These are phyloP conservation scores for Parapsyche elsis DNA, from an alignment of 1,140 invertebrate genomes.

Conservation along the genomic window DNA sequence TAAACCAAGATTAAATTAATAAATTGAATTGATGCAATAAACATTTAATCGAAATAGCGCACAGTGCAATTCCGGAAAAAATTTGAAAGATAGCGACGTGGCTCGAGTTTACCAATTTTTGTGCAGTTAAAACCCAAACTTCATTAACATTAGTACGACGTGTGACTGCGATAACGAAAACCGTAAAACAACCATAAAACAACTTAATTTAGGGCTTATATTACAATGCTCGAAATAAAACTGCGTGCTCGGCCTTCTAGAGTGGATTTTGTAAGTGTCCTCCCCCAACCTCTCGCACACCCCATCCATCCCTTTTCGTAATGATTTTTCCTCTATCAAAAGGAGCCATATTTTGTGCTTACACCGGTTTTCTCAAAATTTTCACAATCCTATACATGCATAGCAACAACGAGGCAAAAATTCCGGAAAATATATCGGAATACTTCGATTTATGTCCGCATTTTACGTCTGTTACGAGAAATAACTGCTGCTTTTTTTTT, in stretches of 20 bases:
- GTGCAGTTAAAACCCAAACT: not conserved
- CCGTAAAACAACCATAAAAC: constrained; percentile 11
- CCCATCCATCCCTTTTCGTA: not conserved
- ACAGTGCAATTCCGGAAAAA: no score
- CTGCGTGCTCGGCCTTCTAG: not conserved
- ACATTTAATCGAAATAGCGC: no score
- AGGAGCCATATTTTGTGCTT: no score
- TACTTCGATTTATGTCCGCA: constrained; percentile 16
- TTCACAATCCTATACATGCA: no score
- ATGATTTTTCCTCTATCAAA: not conserved
- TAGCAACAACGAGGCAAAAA: no score
- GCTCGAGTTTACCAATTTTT: not conserved
- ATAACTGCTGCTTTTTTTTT: constrained; percentile 11
- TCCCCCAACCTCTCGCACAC: not conserved
- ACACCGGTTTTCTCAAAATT: no score
- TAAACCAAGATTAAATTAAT: no score
- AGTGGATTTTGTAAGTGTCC: not conserved
- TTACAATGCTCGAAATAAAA: constrained; percentile 3
- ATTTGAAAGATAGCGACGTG: no score
- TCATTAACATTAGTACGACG: constrained; percentile 18
- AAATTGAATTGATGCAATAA: no score
- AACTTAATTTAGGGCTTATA: constrained; percentile 2
- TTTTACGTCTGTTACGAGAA: constrained; percentile 2
- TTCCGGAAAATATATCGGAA: constrained; percentile 5
- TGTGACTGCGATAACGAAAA: constrained; percentile 10